Evolutionary conservation across 2,113 vertebrate genomes (phyloP).

Genomic region (Saccopteryx leptura): DNA sequence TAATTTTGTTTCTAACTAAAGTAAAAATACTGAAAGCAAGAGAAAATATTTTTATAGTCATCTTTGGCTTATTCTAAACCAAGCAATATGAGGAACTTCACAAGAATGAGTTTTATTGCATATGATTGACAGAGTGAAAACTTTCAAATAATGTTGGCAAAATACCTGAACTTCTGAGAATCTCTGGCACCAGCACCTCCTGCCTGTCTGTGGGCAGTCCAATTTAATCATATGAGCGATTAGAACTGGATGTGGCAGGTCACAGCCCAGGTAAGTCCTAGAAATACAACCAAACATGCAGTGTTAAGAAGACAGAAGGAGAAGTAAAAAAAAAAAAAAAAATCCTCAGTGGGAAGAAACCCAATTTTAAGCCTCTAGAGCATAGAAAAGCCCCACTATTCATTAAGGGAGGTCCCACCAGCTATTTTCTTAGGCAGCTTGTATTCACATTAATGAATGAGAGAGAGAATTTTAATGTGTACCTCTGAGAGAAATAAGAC

Average conservation of each 20-base stretch:
- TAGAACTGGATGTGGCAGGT: constrained; percentile 84
- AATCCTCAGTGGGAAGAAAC: constrained; percentile 83
- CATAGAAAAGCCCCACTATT: constrained; percentile 83
- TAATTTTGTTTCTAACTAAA: constrained; percentile 43
- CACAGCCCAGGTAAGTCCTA: constrained; percentile 77
- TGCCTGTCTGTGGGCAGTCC: constrained; percentile 57
- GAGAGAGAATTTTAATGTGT: constrained; percentile 77
- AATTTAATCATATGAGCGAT: constrained; percentile 82
- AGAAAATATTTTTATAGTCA: constrained; percentile 45
- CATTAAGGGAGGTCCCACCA: constrained; percentile 85
- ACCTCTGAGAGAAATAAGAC: constrained; percentile 77
- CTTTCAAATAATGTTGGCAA: constrained; percentile 67
- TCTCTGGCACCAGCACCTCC: constrained; percentile 41
- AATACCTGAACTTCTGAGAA: constrained; percentile 63
- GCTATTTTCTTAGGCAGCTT: constrained; percentile 80
- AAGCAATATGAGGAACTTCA: constrained; percentile 40
- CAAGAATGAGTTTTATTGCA: constrained; percentile 37
- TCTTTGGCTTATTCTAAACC: constrained; percentile 48
- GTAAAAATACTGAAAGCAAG: constrained; percentile 17
- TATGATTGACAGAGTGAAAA: constrained; percentile 69
- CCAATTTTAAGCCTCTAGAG: constrained; percentile 87
- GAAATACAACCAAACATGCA: constrained; percentile 86
- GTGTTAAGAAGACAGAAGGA: constrained; percentile 82
- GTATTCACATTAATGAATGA: constrained; percentile 72
- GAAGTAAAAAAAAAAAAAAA: constrained; percentile 56